A percentile compares a stretch with the other conserved stretches of the same genome.
Conservation (phyloP, 2,888 invertebrate species). For the Luffia ferchaultella region DNA sequence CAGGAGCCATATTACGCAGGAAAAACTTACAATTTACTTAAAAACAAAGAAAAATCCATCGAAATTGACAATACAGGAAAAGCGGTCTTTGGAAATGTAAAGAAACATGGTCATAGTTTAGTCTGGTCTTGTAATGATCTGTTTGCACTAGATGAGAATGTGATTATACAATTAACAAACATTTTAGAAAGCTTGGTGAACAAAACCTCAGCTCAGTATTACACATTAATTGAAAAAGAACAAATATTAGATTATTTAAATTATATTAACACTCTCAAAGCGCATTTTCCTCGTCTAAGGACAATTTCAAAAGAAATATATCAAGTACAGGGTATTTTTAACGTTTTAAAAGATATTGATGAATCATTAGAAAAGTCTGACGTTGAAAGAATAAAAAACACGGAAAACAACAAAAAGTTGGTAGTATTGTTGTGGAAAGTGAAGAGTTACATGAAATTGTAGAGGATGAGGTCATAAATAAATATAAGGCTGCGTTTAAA, state of each 20-base stretch:
- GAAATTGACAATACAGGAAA: constrained; percentile 5
- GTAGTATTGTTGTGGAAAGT: constrained; percentile 7
- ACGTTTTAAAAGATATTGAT: constrained; percentile 8
- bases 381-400: constrained; percentile 7
- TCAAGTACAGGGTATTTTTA: constrained; percentile 9
- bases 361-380: constrained; percentile 6
- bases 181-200: constrained; percentile 5
- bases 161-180: constrained; percentile 4
- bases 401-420: constrained; percentile 9
- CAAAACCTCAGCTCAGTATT: constrained; percentile 4
- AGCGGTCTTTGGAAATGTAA: constrained; percentile 5
- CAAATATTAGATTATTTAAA: constrained; percentile 1
- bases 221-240: constrained; percentile 3
- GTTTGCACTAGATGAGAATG: constrained; percentile 4
- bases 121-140: constrained; percentile 7
- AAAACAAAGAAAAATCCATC: constrained; percentile 4
- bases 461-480: constrained; percentile 9
- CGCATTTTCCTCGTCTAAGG: constrained; percentile 11
- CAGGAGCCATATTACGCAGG: constrained; percentile 7
- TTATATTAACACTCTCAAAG: constrained; percentile 9
- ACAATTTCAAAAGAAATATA: constrained; percentile 11
- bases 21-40: constrained; percentile 4
- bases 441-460: constrained; percentile 9
- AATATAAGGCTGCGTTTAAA: constrained; percentile 9
- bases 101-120: constrained; percentile 3